Evolutionary conservation across 2,797 vertebrate species (phyloP).

Genomic region (Lagocephalus sceleratus): DNA sequence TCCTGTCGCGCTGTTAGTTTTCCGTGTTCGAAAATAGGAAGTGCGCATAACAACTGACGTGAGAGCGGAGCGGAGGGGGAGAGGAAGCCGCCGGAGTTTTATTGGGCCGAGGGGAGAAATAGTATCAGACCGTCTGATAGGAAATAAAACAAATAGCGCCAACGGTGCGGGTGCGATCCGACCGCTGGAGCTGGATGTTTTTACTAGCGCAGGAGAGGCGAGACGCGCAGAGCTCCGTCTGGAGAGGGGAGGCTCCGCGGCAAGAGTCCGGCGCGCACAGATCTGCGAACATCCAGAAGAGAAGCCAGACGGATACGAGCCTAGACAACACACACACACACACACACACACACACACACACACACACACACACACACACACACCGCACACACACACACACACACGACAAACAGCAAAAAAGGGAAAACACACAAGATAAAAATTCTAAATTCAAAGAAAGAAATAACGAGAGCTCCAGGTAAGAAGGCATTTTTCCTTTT

Average conservation of each 20-base stretch:
- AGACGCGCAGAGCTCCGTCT: constrained; percentile 16
- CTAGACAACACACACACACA: neutral
- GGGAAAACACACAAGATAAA: no score
- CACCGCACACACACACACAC: no score
- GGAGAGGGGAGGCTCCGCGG: constrained; percentile 14
- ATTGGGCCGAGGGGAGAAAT: constrained; percentile 29
- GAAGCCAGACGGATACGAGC: constrained; percentile 21
- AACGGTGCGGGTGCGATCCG: constrained; percentile 12
- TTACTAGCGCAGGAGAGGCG: constrained; percentile 30
- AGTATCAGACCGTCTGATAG: constrained; percentile 6
- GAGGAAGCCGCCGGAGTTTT: constrained; percentile 18
- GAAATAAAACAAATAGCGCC: constrained; percentile 33
- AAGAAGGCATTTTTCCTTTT: neutral
- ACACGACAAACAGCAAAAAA: no score
- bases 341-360: neutral
- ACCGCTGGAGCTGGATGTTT: constrained; percentile 14
- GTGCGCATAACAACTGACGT: constrained; percentile 56
- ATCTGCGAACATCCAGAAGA: constrained; percentile 5
- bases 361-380: no score
- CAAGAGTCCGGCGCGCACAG: constrained; percentile 19
- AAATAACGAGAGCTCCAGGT: neutral
- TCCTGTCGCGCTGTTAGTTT: constrained; percentile 73
- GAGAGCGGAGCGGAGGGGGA: constrained; percentile 18
- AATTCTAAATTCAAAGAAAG: neutral
- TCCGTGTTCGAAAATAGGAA: constrained; percentile 64